Evolutionary conservation across 2,888 invertebrate species (phyloP).

Genomic region (Tenthredo distinguenda): DNA sequence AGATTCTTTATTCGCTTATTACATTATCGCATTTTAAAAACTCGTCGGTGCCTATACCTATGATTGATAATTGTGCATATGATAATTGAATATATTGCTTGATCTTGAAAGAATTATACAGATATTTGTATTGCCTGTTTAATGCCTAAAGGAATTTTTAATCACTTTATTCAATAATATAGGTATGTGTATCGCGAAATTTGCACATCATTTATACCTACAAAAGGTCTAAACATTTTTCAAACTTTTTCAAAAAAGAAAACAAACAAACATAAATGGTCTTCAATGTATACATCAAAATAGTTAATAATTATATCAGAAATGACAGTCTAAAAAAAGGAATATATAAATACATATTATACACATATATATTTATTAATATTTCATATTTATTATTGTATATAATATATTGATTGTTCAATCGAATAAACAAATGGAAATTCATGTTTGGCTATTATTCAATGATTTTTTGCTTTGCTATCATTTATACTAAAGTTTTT

Average conservation of each 20-base stretch:
- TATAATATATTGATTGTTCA: conserved; percentile 57
- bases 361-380: conserved; percentile 56
- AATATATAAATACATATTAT: conserved; percentile 43
- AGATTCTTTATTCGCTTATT: not conserved
- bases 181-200: not conserved
- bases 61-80: conserved; percentile 11
- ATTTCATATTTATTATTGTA: conserved; percentile 67
- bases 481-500: not conserved
- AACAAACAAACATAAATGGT: not conserved
- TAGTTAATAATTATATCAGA: conserved; percentile 18
- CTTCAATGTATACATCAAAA: conserved; percentile 34
- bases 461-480: not conserved
- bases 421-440: conserved; percentile 42
- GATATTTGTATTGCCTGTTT: conserved; percentile 1
- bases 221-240: not conserved
- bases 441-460: not conserved
- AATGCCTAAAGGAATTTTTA: conserved; percentile 30
- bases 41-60: conserved; percentile 36
- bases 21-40: not conserved
- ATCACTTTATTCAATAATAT: conserved; percentile 11
- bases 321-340: conserved; percentile 1
- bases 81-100: not conserved
- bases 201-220: not conserved
- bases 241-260: not conserved
- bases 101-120: not conserved